Evolutionary conservation across 2,888 invertebrate genomes (phyloP).

Genomic region (Zeuzera pyrina): DNA sequence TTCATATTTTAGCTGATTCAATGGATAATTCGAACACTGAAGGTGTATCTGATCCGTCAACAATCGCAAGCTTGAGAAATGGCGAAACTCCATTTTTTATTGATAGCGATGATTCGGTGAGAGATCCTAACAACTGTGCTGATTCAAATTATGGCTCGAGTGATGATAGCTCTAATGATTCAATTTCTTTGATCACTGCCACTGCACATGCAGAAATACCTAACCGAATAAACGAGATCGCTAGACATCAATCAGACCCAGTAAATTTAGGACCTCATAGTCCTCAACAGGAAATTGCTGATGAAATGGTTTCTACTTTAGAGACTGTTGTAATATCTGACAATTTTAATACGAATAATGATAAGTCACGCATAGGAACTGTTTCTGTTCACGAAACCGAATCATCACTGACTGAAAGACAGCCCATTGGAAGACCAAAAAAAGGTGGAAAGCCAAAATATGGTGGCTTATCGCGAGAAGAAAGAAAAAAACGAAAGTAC

Average conservation of each 20-base stretch:
- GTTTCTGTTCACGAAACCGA: constrained; percentile 9
- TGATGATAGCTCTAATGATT: constrained; percentile 11
- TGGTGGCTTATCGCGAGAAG: background rate
- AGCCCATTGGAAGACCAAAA: constrained; percentile 3
- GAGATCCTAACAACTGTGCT: constrained; percentile 10
- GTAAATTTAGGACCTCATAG: constrained; percentile 7
- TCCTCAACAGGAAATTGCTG: constrained; percentile 7
- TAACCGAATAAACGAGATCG: constrained; percentile 3
- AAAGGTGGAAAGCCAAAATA: background rate
- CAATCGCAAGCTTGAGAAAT: constrained; percentile 8
- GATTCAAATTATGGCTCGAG: constrained; percentile 8
- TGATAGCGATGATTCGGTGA: constrained; percentile 11
- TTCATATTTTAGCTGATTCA: constrained; percentile 8
- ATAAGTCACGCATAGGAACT: constrained; percentile 5
- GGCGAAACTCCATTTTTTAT: constrained; percentile 7
- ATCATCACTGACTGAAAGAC: constrained; percentile 6
- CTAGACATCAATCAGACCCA: constrained; percentile 7
- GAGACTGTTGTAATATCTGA: constrained; percentile 9
- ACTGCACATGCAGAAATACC: constrained; percentile 7
- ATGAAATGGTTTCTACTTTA: constrained; percentile 8
- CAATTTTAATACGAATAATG: constrained; percentile 7
- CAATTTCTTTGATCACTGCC: constrained; percentile 11
- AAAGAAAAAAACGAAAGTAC: background rate
- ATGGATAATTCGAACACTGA: constrained; percentile 7
- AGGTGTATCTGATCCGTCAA: constrained; percentile 6